Percentiles rank a stretch among this genome's conserved stretches.
Evolutionary conservation across 2,113 vertebrate genomes (phyloP).

Genomic region (Upupa epops): DNA sequence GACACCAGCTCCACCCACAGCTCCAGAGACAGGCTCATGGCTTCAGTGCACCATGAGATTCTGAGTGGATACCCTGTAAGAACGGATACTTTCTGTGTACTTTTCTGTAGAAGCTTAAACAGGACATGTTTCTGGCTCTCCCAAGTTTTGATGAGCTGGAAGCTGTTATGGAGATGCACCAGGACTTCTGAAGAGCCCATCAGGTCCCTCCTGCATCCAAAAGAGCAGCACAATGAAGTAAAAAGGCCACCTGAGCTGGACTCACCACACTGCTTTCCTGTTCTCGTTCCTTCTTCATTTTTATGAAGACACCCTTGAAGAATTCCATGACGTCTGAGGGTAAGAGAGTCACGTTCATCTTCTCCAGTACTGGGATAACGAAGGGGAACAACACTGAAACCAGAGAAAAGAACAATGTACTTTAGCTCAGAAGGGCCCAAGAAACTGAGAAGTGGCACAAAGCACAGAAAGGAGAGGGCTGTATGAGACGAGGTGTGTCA

Average conservation of each 20-base stretch:
- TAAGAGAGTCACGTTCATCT: slow-evolving; percentile 72
- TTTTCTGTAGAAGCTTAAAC: neutral
- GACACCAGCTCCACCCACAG: neutral
- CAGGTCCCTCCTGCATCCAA: neutral
- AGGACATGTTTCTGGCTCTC: neutral
- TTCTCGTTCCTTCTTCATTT: slow-evolving; percentile 72
- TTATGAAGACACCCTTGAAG: slow-evolving; percentile 64
- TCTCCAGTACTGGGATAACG: slow-evolving; percentile 58
- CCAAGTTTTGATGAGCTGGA: neutral
- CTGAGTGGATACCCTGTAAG: neutral
- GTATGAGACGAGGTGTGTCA: neutral
- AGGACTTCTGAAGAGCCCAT: neutral
- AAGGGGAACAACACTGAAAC: slow-evolving; percentile 78
- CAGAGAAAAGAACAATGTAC: neutral
- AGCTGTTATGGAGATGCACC: neutral
- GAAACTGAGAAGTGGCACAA: neutral
- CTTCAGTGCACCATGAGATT: neutral
- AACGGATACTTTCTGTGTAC: neutral
- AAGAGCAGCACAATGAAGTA: neutral
- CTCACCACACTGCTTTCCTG: slow-evolving; percentile 26
- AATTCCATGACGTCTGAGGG: slow-evolving; percentile 61
- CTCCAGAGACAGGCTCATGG: neutral
- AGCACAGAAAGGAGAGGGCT: neutral
- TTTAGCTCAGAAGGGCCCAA: neutral
- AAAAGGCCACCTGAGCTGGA: neutral